Percentiles rank a stretch among this genome's conserved stretches.
These are phyloP conservation scores for Ammospiza caudacuta DNA, from an alignment of 2,113 vertebrate species.

Conservation along the genomic window DNA sequence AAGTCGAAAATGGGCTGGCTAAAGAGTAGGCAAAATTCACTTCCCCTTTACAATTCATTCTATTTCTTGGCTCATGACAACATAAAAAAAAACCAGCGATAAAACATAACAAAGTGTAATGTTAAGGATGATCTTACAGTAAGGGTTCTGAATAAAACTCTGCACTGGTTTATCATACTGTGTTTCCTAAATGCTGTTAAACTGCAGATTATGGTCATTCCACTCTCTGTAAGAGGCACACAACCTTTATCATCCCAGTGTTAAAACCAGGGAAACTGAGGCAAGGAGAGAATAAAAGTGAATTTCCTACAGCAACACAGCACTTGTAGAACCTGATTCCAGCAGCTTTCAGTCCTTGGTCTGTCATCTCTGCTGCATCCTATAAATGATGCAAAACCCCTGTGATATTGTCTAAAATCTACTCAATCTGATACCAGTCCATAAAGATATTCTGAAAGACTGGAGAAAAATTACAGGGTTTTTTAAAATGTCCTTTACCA, in stretches of 20 bases:
- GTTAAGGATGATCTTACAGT: neutral
- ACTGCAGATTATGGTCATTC: neutral
- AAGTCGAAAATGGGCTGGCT: neutral
- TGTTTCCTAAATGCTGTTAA: neutral
- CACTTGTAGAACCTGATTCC: neutral
- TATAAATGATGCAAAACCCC: neutral
- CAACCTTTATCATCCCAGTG: neutral
- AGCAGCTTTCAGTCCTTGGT: neutral
- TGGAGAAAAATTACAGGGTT: neutral
- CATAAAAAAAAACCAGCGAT: neutral
- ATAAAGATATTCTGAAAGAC: neutral
- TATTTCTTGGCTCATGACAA: neutral
- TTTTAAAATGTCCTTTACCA: constrained; percentile 29
- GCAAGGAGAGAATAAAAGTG: neutral
- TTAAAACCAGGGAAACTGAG: constrained; percentile 1
- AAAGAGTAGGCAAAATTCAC: neutral
- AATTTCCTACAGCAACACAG: neutral
- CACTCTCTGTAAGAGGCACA: neutral
- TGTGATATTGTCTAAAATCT: neutral
- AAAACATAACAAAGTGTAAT: neutral
- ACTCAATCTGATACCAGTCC: neutral
- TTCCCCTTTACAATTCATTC: neutral
- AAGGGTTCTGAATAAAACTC: neutral
- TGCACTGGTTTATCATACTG: neutral
- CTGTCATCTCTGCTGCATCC: neutral